Base-by-base conservation (phyloP, 2,113 vertebrate genomes). In the Paramisgurnus dabryanus region DNA sequence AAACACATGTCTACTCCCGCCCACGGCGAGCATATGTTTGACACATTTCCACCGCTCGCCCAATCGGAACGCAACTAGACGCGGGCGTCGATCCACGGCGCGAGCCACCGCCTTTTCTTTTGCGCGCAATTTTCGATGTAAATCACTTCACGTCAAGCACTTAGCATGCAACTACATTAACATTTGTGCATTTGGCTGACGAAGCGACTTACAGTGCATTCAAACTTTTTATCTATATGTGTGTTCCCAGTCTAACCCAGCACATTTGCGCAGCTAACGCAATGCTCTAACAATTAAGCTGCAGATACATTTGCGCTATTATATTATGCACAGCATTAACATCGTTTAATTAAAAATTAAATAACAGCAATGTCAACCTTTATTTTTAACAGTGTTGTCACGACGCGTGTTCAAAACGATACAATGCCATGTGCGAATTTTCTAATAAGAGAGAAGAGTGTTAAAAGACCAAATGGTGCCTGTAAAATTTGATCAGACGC, bases 1-100 rank as follows among this genome's bases (percentile, higher is more conserved):
- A 85, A 84, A 89, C 86, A 87, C 87, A 87, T 80, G 89, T 87
- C 80, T 80, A 86, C 88, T 90, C 90, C 90, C 90, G 87, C 92
- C 91, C 90, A 89, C 87, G 69, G 83, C 82, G 88, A 86, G 85
- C 88, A 87, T 87, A 87, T 88, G 90, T 88, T 85, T 87, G 88
- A 90, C 89, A 91, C 86, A 87, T 87, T 89, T 92, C 86, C 87
- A 81, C 73, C 78, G 72, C 45, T 87, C 86, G 67, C 82, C 90
- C 89, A 88, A 86, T 90, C 80, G 80, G 85, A 89, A 87, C 86
- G 66, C 13, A 84, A 92, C 84, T 80, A 86, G 71, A 84, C 87
- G 87, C 83, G 71, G 83, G 79, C 78, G 69, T 64, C 27, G 61
- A 85, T 47, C 39, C 66, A 50, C 65, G 40, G 58, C 60, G 79